Conservation (phyloP, 2,888 invertebrate genomes). For the Meloe dianella region DNA sequence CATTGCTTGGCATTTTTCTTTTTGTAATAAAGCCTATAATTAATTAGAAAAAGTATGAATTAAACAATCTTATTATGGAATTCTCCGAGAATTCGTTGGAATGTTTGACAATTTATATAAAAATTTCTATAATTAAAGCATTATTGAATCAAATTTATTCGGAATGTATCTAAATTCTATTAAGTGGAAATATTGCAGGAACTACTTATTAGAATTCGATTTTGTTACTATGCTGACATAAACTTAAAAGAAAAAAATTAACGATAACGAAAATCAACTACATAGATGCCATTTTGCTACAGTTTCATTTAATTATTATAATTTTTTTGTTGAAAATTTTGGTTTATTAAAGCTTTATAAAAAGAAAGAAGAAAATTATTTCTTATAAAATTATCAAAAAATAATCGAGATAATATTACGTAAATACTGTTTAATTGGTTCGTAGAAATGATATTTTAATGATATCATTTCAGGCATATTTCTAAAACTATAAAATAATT, state of each 20-base stretch:
- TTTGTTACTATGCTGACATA: conserved; percentile 20
- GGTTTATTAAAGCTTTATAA: neutral
- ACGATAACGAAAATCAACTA: neutral
- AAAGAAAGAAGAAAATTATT: conserved; percentile 7
- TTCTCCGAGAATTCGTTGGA: neutral
- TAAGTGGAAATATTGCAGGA: conserved; percentile 25
- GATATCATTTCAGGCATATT: conserved; percentile 79
- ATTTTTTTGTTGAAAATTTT: conserved; percentile 13
- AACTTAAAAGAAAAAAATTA: neutral
- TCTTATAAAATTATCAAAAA: conserved; percentile 61
- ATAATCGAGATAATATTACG: conserved; percentile 68
- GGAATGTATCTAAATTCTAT: conserved; percentile 24
- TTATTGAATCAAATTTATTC: conserved; percentile 16
- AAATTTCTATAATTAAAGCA: conserved; percentile 19
- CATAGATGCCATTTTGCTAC: conserved; percentile 18
- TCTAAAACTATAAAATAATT: conserved; percentile 71
- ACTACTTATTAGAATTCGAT: conserved; percentile 29
- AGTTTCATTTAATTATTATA: conserved; percentile 4
- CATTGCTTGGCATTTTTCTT: conserved; percentile 13
- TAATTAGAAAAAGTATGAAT: neutral
- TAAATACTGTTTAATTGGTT: conserved; percentile 80
- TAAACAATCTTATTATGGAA: neutral
- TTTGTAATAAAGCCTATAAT: neutral
- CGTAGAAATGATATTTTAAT: conserved; percentile 80
- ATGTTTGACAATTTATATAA: neutral